Evolutionary conservation across 2,113 vertebrate genomes (phyloP), one percentile per base, ranked within the genome.

Genomic region (Puntigrus tetrazona): DNA sequence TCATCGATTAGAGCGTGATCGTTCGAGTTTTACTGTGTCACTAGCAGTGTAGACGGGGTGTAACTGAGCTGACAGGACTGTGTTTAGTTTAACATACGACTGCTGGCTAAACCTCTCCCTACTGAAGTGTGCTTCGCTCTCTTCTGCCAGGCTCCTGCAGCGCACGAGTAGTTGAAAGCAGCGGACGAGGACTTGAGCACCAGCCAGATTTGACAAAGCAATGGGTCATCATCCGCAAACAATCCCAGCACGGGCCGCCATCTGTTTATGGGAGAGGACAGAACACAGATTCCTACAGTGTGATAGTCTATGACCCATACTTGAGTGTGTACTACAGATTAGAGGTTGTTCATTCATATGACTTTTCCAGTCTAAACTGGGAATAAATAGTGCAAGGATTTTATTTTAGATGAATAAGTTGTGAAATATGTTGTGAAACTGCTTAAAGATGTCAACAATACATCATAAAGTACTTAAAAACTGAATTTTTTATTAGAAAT

Each of bases 181-280:
- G 79, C 79, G 20, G 80, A 84, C 82, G 78, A 81, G 88, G 85
- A 88, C 86, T 93, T 91, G 87, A 86, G 36, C 52, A 6, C 57
- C 65, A 59, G 85, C 90, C 90, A 92, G 83, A 86, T 86, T 89
- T 78, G 55, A 89, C 81, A 85, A 86, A 88, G 77, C 85, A 87
- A 80, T 87, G 69, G 67, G 86, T 84, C 87, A 86, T 88, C 84
- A 47, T 86, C 84, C 85, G 74, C 57, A 87, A 91, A 92, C 86
- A 88, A 89, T 83, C 82, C 38, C 88, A 89, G 86, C 67, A 82
- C 69, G 86, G 78, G n/a, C 22, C 16, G 67, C 89, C 89, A 90
- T 91, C 91, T 91, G 88, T 86, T 90, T 85, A 25, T 84, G 76
- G 70, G 61, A 85, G 65, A 73, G 85, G 55, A 85, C 79, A 73